Conservation (phyloP, 1,140 invertebrate genomes). For the Anastrepha obliqua region DNA sequence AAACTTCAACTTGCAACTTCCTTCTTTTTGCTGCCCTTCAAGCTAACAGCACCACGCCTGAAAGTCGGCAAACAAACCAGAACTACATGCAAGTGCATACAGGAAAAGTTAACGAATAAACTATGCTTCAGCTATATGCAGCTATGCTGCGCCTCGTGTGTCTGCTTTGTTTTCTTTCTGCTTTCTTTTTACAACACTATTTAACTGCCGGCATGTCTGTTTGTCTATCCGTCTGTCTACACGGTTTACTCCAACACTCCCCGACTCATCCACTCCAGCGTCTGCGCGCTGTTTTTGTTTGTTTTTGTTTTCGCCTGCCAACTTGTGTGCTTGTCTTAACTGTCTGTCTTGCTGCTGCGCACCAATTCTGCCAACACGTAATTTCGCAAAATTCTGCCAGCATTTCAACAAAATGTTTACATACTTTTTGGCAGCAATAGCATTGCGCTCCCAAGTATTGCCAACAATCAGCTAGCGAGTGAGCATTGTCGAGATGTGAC, state of each 20-base stretch:
- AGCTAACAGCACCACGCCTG: not conserved
- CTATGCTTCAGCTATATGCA: not conserved
- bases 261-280: not conserved
- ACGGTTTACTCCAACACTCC: not conserved
- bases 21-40: not conserved
- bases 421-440: constrained; percentile 47
- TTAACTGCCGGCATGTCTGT: not conserved
- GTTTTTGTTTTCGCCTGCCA: constrained; percentile 30
- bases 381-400: constrained; percentile 6
- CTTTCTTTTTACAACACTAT: not conserved
- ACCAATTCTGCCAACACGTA: not conserved
- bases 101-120: not conserved
- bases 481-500: constrained; percentile 10
- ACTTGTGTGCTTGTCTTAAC: not conserved
- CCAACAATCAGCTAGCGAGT: not conserved
- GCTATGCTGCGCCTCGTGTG: not conserved
- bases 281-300: not conserved
- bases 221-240: not conserved
- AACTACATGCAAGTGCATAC: not conserved
- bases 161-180: not conserved
- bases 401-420: constrained; percentile 18
- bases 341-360: not conserved
- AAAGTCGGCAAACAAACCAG: constrained; percentile 16
- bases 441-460: not conserved
- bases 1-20: constrained; percentile 30